Percentiles rank a stretch among this genome's conserved stretches.
phyloP scores from a whole-genome alignment of 1,140 invertebrate genomes.

The Sycophila sp. region DNA sequence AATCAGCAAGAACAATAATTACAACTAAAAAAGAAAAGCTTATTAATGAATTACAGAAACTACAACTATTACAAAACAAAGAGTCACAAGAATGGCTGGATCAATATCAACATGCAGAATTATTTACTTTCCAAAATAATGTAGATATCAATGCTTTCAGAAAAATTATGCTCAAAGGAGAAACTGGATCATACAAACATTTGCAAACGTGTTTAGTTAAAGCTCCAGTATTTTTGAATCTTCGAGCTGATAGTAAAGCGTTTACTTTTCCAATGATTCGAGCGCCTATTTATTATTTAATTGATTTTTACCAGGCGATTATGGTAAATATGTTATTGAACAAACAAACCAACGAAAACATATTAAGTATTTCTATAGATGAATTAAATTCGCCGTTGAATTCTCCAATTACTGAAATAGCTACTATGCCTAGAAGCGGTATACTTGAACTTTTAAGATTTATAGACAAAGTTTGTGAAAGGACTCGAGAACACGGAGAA shows the following conservation, averaged over 20 bases:
- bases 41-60: conserved; percentile 42
- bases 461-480: conserved; percentile 35
- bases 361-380: conserved; percentile 18
- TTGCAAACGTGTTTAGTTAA: conserved; percentile 25
- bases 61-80: conserved; percentile 41
- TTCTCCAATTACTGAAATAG: conserved; percentile 27
- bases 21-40: conserved; percentile 45
- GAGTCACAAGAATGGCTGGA: conserved; percentile 41
- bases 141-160: conserved; percentile 54
- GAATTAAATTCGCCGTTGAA: background rate
- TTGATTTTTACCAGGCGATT: conserved; percentile 50
- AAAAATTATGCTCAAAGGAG: conserved; percentile 52
- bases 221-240: conserved; percentile 5
- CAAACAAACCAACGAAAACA: conserved; percentile 31
- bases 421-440: conserved; percentile 20
- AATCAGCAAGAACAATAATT: conserved; percentile 42
- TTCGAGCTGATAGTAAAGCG: conserved; percentile 12
- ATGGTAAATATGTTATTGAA: conserved; percentile 39
- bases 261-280: conserved; percentile 48
- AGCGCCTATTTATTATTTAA: conserved; percentile 50
- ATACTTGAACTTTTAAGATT: conserved; percentile 47
- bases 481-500: conserved; percentile 42
- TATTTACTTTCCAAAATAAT: conserved; percentile 49
- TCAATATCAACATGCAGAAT: conserved; percentile 46
- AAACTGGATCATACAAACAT: conserved; percentile 44